Base-by-base conservation (phyloP, 2,888 invertebrate species). In the Cotesia congregata region DNA sequence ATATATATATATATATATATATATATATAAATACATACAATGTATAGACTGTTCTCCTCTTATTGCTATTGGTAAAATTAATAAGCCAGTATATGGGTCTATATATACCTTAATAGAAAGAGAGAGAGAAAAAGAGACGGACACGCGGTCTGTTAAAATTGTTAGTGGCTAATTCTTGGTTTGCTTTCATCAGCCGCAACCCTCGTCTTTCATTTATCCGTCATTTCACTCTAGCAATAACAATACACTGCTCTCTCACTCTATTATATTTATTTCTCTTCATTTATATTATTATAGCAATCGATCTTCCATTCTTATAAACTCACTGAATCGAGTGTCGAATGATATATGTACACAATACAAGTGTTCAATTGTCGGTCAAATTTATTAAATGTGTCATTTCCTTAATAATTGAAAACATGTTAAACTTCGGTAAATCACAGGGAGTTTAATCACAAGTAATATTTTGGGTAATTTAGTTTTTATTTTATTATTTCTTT, bases 51-150 rank as follows among this genome's bases (percentile, higher is more conserved):
- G 77, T 75, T 71, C 80, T 74, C 67, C 77, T 78, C 78, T 77
- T 73, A 50, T 77, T 69, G 69, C 82, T 84, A 86, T 85, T 86
- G 86, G 85, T 84, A 81, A 86, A 88, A 88, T 88, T 88, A 88
- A 88, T 88, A 88, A 88, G 85, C 84, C 84, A 80, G 79, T 70
- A 73, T 74, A 78, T 82, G 7, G 50, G 50, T 30, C 30, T 30
- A 30, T 30, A 30, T 30, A 30, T 30, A 3, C 30, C 30, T 30
- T 30, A 30, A 30, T 30, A 30, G 30, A 30, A 50, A 50, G 12
- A 50, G 50, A 50, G 12, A 12, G 9, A 50, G 50, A 50, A 12
- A 50, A 4, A 50, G 7, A 7, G 50, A 50, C 50, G 50, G 9
- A 12, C 12, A 80, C 84, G 85, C 83, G 86, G 85, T 83, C 80